Conservation (phyloP, 2,113 vertebrate species). For the Corythaeola cristata region DNA sequence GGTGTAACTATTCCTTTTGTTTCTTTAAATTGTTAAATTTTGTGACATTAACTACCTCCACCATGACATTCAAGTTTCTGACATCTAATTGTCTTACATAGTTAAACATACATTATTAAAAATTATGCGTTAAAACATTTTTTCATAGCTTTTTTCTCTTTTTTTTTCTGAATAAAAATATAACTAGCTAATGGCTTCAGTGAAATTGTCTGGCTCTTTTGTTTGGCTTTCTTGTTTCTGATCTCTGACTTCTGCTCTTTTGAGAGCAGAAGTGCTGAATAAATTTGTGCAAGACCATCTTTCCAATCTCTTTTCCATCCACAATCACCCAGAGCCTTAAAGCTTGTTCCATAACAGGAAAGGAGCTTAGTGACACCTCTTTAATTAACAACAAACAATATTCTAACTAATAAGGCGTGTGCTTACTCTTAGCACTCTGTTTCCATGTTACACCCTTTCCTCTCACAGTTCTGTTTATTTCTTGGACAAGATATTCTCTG, state of each 20-base stretch:
- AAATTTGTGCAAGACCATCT: not conserved
- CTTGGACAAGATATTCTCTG: not conserved
- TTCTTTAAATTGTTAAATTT: not conserved
- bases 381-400: not conserved
- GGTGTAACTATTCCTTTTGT: not conserved
- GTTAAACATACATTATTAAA: not conserved
- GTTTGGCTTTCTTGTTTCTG: not conserved
- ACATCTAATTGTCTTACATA: not conserved
- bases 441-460: not conserved
- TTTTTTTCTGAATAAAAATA: not conserved
- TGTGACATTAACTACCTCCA: not conserved
- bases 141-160: not conserved
- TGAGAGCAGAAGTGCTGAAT: not conserved
- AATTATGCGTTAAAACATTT: not conserved
- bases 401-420: not conserved
- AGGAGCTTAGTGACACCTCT: not conserved
- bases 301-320: not conserved
- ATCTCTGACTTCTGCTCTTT: not conserved
- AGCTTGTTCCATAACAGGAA: not conserved
- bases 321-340: not conserved
- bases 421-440: not conserved
- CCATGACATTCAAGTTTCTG: not conserved
- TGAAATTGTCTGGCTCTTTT: not conserved
- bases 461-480: not conserved
- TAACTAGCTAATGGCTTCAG: not conserved